Percentiles rank a stretch among this genome's conserved stretches.
These are phyloP conservation scores for Candidula unifasciata DNA, from an alignment of 2,888 invertebrate species.

Conservation along the genomic window DNA sequence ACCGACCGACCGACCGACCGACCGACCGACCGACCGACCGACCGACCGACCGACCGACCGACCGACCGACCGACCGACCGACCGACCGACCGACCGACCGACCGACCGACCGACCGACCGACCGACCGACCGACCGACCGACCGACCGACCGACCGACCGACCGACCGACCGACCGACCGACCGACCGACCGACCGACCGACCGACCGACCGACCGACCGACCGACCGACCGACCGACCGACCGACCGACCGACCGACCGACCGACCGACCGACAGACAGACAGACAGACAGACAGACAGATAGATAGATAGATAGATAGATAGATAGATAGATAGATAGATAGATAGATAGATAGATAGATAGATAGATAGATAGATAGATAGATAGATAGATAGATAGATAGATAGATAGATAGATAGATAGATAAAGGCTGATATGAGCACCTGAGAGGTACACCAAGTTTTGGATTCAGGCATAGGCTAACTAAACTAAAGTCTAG, in stretches of 20 bases:
- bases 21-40: slow-evolving; percentile 21
- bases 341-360: neutral
- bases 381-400: slow-evolving; percentile 8
- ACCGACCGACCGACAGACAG: no score
- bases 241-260: neutral
- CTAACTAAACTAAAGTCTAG: no score
- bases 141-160: neutral
- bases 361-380: neutral
- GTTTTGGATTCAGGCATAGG: no score
- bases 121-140: neutral
- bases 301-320: neutral
- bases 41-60: slow-evolving; percentile 25
- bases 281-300: no score
- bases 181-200: neutral
- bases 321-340: neutral
- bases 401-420: slow-evolving; percentile 8
- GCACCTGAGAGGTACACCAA: no score
- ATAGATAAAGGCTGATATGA: neutral
- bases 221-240: neutral
- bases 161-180: neutral
- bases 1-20: slow-evolving; percentile 18
- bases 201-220: neutral
- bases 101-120: slow-evolving; percentile 31
- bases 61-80: slow-evolving; percentile 32
- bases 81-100: slow-evolving; percentile 39